phyloP scores from a whole-genome alignment of 2,113 vertebrate genomes.

The Chlamydotis undulata region DNA sequence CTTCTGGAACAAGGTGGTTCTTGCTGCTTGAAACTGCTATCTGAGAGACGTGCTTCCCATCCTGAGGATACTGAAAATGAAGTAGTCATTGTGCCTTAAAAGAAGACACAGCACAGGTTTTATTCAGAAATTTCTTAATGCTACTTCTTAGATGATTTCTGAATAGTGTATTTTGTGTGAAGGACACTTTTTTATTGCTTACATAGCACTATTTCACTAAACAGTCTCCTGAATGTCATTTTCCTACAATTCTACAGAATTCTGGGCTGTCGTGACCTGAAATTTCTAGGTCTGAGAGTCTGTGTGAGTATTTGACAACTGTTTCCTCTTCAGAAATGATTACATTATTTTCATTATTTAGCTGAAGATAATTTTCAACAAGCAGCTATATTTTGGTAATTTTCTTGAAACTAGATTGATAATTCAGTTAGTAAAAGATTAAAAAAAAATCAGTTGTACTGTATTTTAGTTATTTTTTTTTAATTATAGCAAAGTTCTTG shows the following conservation, averaged over 20 bases:
- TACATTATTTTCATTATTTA: neutral
- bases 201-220: neutral
- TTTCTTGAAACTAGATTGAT: neutral
- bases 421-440: neutral
- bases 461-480: neutral
- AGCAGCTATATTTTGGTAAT: neutral
- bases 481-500: neutral
- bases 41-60: neutral
- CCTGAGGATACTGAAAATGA: neutral
- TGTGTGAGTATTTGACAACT: neutral
- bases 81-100: neutral
- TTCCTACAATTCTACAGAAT: neutral
- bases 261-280: neutral
- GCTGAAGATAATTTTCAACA: neutral
- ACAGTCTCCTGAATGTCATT: neutral
- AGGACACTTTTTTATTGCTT: neutral
- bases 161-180: neutral
- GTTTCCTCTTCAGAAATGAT: neutral
- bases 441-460: neutral
- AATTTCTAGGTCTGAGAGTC: neutral
- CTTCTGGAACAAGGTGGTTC: neutral
- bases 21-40: neutral
- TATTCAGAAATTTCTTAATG: neutral
- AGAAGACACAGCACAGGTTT: neutral
- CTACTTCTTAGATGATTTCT: neutral